Evolutionary conservation across 23 tunicate species (phyloP).

Genomic region (Botrylloides violaceus): DNA sequence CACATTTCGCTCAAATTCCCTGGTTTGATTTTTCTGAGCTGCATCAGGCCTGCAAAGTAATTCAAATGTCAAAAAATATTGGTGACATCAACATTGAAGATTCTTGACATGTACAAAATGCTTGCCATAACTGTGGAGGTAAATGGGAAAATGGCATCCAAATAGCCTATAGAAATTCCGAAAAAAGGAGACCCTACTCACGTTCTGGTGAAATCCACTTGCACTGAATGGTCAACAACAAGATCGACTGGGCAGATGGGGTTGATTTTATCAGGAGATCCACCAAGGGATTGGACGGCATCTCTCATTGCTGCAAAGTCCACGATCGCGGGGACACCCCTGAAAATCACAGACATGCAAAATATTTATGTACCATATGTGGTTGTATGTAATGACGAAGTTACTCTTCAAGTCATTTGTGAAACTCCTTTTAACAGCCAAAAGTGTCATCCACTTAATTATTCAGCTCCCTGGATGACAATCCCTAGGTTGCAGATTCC

Average conservation of each 20-base stretch:
- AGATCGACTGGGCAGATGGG: conserved; percentile 98
- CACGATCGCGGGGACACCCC: conserved; percentile 98
- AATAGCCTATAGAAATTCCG: no score
- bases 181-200: conserved; percentile 6
- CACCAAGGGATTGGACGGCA: conserved; percentile 81
- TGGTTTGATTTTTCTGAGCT: conserved; percentile 60
- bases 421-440: no score
- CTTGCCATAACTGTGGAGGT: no score
- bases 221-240: conserved; percentile 97
- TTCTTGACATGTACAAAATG: no score
- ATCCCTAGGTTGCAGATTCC: no score
- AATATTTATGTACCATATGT: no score
- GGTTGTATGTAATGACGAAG: no score
- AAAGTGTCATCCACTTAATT: no score
- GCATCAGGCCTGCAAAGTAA: conserved; percentile 60
- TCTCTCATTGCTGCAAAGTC: conserved; percentile 99
- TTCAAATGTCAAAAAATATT: background rate
- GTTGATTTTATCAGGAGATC: conserved; percentile 85
- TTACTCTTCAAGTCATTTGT: no score
- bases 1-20: conserved; percentile 87
- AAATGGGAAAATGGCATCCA: no score
- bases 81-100: no score
- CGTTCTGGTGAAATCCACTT: conserved; percentile 91
- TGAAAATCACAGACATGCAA: conserved; percentile 2
- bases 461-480: no score